Evolutionary conservation across 2,113 vertebrate genomes (phyloP).

Genomic region (Rhagologus leucostigma): DNA sequence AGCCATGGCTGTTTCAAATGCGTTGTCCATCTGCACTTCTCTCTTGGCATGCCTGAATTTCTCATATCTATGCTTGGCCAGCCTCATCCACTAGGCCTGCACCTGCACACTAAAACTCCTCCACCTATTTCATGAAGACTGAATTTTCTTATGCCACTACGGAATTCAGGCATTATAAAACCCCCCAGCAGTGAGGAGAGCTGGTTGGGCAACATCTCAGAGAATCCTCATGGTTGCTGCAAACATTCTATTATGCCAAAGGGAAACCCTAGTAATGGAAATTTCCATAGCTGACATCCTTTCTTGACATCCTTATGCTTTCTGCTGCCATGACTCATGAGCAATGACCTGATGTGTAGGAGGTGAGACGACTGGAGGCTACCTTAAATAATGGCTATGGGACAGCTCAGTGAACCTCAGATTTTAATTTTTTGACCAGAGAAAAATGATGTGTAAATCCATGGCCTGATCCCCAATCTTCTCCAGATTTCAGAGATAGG

Average conservation of each 20-base stretch:
- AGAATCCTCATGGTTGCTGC: neutral
- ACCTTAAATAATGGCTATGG: neutral
- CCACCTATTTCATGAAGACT: neutral
- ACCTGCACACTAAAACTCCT: neutral
- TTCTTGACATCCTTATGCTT: conserved; percentile 2
- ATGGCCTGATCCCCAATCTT: neutral
- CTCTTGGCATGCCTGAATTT: neutral
- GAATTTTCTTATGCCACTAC: neutral
- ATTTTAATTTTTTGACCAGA: neutral
- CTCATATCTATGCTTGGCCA: neutral
- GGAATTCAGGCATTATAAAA: neutral
- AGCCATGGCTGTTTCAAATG: neutral
- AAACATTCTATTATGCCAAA: neutral
- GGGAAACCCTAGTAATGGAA: conserved; percentile 39
- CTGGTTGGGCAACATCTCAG: neutral
- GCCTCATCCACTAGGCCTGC: neutral
- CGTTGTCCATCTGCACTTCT: neutral
- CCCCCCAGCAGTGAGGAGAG: neutral
- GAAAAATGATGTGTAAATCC: neutral
- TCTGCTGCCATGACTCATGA: conserved; percentile 2
- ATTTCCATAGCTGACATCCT: conserved; percentile 39
- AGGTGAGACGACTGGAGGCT: neutral
- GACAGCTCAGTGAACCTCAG: neutral
- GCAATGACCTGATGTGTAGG: neutral
- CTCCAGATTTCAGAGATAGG: neutral